Conservation (phyloP, 2,888 invertebrate species). For the Anthrax anthrax region DNA sequence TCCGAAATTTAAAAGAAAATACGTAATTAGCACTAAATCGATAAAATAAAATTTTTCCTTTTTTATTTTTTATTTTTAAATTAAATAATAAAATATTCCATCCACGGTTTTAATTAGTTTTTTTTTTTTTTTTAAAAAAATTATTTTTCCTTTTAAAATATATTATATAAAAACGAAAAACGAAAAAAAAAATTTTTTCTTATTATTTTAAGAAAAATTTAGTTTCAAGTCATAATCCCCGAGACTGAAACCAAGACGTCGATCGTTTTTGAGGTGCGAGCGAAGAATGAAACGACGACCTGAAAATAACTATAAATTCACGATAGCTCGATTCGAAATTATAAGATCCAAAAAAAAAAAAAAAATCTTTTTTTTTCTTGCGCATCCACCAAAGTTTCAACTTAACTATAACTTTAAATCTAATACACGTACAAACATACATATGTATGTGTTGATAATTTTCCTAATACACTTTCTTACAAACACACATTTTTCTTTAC, state of each 20-base stretch:
- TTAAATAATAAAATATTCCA: slow-evolving; percentile 20
- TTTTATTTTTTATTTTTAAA: not conserved
- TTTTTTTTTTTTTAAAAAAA: slow-evolving; percentile 10
- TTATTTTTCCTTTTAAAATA: slow-evolving; percentile 14
- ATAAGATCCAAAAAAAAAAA: not conserved
- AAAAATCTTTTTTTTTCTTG: not conserved
- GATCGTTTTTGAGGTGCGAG: slow-evolving; percentile 86
- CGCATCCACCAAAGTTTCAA: not conserved
- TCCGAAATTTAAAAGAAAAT: not conserved
- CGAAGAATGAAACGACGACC: slow-evolving; percentile 53
- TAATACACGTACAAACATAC: too few relatives aligned
- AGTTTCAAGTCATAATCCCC: slow-evolving; percentile 37
- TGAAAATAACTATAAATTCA: slow-evolving; percentile 18
- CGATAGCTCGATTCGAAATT: not conserved
- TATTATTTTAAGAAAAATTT: too few relatives aligned
- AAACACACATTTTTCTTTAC: too few relatives aligned
- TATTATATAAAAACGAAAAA: slow-evolving; percentile 25
- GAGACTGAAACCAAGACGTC: slow-evolving; percentile 62
- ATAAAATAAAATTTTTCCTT: not conserved
- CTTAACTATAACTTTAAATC: not conserved
- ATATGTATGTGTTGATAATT: too few relatives aligned
- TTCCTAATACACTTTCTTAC: too few relatives aligned
- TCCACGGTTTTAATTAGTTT: slow-evolving; percentile 34
- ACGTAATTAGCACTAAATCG: not conserved
- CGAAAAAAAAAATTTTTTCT: slow-evolving; percentile 16